Conservation (phyloP, 2,113 vertebrate genomes). For the Clarias magur region DNA sequence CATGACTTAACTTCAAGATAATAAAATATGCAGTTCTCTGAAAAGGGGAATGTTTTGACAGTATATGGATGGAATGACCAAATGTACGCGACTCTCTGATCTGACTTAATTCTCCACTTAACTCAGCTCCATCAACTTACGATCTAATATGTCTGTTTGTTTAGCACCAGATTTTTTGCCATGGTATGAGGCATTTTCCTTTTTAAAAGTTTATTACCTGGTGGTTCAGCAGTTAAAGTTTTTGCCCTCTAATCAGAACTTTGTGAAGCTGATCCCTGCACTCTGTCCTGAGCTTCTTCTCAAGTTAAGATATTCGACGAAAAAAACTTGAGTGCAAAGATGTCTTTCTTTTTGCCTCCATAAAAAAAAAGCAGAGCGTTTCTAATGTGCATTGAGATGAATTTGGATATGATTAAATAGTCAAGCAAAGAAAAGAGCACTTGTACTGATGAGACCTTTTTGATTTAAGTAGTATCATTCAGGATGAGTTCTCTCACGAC, state of each 20-base stretch:
- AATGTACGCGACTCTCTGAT: neutral
- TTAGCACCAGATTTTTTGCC: neutral
- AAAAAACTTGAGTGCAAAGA: neutral
- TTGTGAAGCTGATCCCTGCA: neutral
- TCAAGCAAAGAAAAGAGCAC: neutral
- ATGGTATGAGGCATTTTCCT: neutral
- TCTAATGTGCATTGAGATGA: neutral
- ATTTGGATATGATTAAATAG: neutral
- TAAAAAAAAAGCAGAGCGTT: neutral
- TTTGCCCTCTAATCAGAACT: neutral
- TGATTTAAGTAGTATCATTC: neutral
- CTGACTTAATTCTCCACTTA: neutral
- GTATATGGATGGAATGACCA: neutral
- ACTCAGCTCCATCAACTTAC: neutral
- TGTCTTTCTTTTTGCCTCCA: neutral
- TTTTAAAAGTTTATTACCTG: neutral
- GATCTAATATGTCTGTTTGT: neutral
- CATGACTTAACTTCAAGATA: neutral
- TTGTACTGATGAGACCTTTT: neutral
- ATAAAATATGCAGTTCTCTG: neutral
- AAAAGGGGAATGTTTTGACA: neutral
- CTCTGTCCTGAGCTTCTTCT: neutral
- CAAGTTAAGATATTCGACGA: neutral
- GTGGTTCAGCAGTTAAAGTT: neutral
- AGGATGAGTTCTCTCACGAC: conserved; percentile 9